Evolutionary conservation across 2,888 invertebrate species (phyloP).

Genomic region (Eupithecia dodoneata): DNA sequence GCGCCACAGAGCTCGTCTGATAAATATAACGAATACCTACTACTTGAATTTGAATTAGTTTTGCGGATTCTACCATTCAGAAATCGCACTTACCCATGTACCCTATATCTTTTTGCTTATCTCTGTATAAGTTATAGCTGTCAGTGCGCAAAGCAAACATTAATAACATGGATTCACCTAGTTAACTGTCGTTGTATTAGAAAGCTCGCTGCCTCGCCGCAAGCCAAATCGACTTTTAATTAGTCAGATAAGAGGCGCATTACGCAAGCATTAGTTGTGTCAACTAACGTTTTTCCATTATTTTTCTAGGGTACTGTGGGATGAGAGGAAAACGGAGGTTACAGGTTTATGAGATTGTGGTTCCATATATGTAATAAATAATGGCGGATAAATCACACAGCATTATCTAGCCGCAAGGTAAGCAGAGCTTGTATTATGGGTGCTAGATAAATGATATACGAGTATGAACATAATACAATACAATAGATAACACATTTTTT

Average conservation of each 20-base stretch:
- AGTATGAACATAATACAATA: too few relatives aligned
- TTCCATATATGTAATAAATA: neutral
- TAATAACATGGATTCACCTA: slow-evolving; percentile 71
- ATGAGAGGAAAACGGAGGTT: neutral
- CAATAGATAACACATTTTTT: too few relatives aligned
- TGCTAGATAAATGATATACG: too few relatives aligned
- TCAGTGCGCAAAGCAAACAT: slow-evolving; percentile 54
- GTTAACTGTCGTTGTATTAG: slow-evolving; percentile 68
- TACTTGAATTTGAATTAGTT: neutral
- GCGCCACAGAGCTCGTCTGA: too few relatives aligned
- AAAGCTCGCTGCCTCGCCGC: slow-evolving; percentile 61
- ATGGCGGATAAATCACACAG: too few relatives aligned
- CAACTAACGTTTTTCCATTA: slow-evolving; percentile 68
- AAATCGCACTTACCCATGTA: neutral
- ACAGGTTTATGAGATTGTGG: neutral
- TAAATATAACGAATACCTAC: neutral
- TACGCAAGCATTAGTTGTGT: slow-evolving; percentile 76
- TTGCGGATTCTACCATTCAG: neutral
- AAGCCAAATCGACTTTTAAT: slow-evolving; percentile 82
- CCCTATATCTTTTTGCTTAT: neutral
- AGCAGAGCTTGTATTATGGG: too few relatives aligned
- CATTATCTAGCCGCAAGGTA: too few relatives aligned
- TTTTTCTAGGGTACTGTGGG: slow-evolving; percentile 59
- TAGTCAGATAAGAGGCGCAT: slow-evolving; percentile 81
- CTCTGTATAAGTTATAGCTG: slow-evolving; percentile 43